Percentiles rank a stretch among this genome's conserved stretches.
phyloP scores from a whole-genome alignment of 2,113 vertebrate genomes.

The Phocoena phocoena region DNA sequence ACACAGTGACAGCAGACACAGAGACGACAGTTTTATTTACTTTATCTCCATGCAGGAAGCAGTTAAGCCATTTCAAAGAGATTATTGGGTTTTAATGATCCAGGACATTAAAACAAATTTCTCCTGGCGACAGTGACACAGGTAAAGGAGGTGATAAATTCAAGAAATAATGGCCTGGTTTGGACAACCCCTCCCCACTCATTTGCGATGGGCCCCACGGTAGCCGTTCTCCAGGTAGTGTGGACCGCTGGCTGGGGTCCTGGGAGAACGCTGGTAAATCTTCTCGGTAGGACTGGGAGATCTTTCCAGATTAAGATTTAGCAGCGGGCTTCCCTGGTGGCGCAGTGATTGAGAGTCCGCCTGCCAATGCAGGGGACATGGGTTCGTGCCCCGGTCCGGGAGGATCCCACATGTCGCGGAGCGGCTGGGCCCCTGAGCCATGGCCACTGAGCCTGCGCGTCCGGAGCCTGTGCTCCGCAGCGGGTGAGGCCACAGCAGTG shows the following conservation, averaged over 20 bases:
- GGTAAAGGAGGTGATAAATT: constrained; percentile 27
- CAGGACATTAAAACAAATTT: constrained; percentile 51
- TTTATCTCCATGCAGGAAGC: constrained; percentile 67
- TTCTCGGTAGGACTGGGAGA: neutral
- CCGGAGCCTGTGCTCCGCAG: too few relatives aligned
- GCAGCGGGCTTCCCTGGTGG: neutral
- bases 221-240: neutral
- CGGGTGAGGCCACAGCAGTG: too few relatives aligned
- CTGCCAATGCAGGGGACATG: too few relatives aligned
- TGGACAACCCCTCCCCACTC: neutral
- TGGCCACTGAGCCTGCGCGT: too few relatives aligned
- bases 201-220: fast-evolving
- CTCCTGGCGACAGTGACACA: neutral
- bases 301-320: neutral
- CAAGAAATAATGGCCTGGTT: neutral
- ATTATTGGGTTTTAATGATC: constrained; percentile 77
- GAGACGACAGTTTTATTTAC: constrained; percentile 60
- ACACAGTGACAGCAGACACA: neutral
- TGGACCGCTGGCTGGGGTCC: neutral
- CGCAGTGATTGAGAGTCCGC: too few relatives aligned
- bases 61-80: constrained; percentile 68
- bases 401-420: too few relatives aligned
- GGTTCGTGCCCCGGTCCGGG: too few relatives aligned
- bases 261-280: neutral
- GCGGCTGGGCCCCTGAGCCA: too few relatives aligned